These are phyloP conservation scores for Palloptera scutellata DNA, from an alignment of 2,888 invertebrate genomes.

Conservation along the genomic window DNA sequence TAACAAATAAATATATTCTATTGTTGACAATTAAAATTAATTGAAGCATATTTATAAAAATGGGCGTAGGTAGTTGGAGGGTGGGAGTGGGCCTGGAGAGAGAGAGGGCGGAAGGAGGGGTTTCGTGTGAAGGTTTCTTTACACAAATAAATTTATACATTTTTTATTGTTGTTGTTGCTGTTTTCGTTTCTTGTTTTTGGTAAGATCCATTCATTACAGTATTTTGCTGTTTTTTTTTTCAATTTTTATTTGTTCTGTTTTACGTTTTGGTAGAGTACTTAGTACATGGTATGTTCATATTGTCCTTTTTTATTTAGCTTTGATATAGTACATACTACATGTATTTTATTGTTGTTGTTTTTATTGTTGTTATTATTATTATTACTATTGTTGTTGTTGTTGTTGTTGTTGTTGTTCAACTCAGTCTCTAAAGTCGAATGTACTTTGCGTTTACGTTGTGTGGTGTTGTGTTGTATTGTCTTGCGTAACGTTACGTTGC, in stretches of 20 bases:
- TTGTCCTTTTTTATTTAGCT: neutral
- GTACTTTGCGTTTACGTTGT: constrained; percentile 22
- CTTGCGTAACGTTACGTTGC: too few species aligned
- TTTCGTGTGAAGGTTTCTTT: neutral
- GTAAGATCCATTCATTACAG: constrained; percentile 20
- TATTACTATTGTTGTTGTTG: constrained; percentile 6
- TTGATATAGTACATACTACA: too few species aligned
- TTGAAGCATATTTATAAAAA: constrained; percentile 31
- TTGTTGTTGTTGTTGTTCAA: constrained; percentile 24
- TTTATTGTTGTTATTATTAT: constrained; percentile 7
- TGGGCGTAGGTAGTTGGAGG: neutral
- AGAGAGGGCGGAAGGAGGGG: too few species aligned
- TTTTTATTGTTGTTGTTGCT: constrained; percentile 19
- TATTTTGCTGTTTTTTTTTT: neutral
- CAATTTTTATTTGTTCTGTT: constrained; percentile 14
- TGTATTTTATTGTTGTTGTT: constrained; percentile 13
- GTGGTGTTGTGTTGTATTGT: neutral
- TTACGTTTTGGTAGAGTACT: constrained; percentile 20
- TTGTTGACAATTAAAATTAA: constrained; percentile 32
- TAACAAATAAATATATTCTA: constrained; percentile 16
- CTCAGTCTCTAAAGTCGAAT: constrained; percentile 54
- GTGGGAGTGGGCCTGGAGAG: too few species aligned
- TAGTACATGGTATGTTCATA: neutral
- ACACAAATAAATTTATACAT: constrained; percentile 29
- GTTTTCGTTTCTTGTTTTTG: neutral